A percentile compares a stretch with the other conserved stretches of the same genome.
phyloP scores from a whole-genome alignment of 1,140 invertebrate genomes.

The Cherax destructor region DNA sequence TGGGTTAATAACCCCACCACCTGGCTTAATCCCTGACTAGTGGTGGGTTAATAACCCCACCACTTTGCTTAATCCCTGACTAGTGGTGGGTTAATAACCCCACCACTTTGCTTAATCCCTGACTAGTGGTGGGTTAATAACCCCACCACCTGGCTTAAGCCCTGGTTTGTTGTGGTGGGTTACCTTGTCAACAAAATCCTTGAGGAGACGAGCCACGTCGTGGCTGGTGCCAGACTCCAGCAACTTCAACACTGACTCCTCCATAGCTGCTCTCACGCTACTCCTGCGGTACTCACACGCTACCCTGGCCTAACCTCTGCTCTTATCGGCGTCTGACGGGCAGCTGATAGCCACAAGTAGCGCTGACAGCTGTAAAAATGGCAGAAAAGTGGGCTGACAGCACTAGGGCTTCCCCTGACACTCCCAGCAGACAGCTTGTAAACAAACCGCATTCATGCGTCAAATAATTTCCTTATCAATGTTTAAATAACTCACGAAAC shows the following conservation, averaged over 20 bases:
- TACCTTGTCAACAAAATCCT: slow-evolving; percentile 40
- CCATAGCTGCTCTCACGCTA: neutral
- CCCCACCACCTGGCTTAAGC: too few species aligned
- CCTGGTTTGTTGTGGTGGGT: neutral
- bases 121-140: too few species aligned
- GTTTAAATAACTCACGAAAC: too few species aligned
- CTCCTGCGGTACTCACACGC: neutral
- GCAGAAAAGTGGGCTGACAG: neutral
- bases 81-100: too few species aligned
- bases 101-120: too few species aligned
- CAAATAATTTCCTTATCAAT: neutral
- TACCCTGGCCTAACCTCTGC: neutral
- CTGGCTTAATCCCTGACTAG: too few species aligned
- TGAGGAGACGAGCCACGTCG: slow-evolving; percentile 31
- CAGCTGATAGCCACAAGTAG: too few species aligned
- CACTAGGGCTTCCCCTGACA: slow-evolving; percentile 8
- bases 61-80: too few species aligned
- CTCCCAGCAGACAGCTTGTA: slow-evolving; percentile 27
- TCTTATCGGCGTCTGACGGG: too few species aligned
- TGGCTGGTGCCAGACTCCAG: slow-evolving; percentile 43
- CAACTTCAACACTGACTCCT: slow-evolving; percentile 12
- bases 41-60: too few species aligned
- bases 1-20: too few species aligned
- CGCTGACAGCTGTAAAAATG: too few species aligned
- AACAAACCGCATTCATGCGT: neutral